Evolutionary conservation across 2,797 vertebrate species (phyloP), one percentile per base, ranked within the genome.

Genomic region (Diglossa cyanea): DNA sequence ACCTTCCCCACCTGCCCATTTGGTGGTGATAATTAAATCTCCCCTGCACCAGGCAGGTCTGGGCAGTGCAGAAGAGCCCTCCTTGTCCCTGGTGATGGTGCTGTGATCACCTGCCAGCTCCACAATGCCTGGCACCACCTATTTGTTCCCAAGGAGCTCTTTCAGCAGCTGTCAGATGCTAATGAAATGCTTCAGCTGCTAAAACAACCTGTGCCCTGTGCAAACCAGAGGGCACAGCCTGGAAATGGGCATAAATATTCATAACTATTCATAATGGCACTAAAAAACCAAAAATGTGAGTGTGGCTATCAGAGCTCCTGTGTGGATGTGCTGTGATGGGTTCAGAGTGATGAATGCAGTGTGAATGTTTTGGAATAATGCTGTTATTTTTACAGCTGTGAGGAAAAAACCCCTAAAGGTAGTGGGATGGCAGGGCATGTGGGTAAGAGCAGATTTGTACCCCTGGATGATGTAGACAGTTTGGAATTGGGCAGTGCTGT

Each of bases 161-260:
- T 91, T 51, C 48, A 77, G 90, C 95, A 94, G 94, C 92, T 94
- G 88, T 80, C 86, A 54, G 75, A 88, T 28, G 81, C 47, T 92
- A 58, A 91, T 74, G 77, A 77, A 54, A 45, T 3, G 40, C 87
- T 87, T 91, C 93, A 94, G 95, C 94, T 89, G 90, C 94, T 65
- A 80, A 14, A 50, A 33, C 94, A 95, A 92, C 92, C 93, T 95
- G 96, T 93, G 83, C 55, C 86, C 90, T 57, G 7, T 80, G 94
- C 88, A 77, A 83, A 89, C 60, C 28, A 2, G 54, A 44, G 75
- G n/a, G 51, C 63, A 6, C 5, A 2, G 4, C 39, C 0, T 58
- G 81, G 86, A 44, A 92, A 62, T 4, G 74, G 4, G 5, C 45
- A 74, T 93, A 55, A 95, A 97, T 96, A 96, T 94, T 95, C 92